Base-by-base conservation (phyloP, 2,888 invertebrate genomes). In the Dynastes tityus region DNA sequence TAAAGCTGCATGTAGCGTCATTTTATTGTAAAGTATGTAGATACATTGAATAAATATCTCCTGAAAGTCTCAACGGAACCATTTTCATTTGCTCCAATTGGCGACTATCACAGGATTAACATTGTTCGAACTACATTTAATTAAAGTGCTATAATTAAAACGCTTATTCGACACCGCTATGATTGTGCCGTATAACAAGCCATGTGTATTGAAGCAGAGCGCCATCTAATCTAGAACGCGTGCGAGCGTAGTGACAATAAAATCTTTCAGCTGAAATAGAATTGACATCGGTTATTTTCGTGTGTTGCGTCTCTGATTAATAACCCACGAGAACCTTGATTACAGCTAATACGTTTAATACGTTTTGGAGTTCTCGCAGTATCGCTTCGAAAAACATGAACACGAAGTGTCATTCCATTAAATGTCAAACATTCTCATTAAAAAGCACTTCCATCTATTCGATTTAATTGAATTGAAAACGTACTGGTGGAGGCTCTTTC, bases 361-460 rank as follows among this genome's bases (percentile, higher is more conserved):
- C 29, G 55, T 37, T 71, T 37, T 37, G n/a, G 55, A 13, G 63
- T 29, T 32, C 55, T 32, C 45, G 45, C 11, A 45, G 45, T 45
- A 45, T 45, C 45, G 16, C 37, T 53, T 71, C 16, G 37, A 6
- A 71, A 55, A 71, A 55, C 37, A 71, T 16, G 71, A n/a, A 27
- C 16, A 11, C 51, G 13, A n/a, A 37, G 55, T 65, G 37, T 27
- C 37, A 3, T 37, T 58, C 55, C 16, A 71, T 29, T 71, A 55
- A 71, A 71, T 71, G 55, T 71, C 71, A 71, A 71, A 71, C 37
- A 32, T 71, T 37, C 55, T 71, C 71, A 37, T 55, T 55, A 55
- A 55, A 71, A 71, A 71, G 71, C 71, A 71, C 71, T 71, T 55
- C 53, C 32, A 32, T 53, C 71, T 32, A 71, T 55, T 37, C n/a